Percentiles rank a stretch among this genome's conserved stretches.
Conservation (phyloP, 2,888 invertebrate genomes). For the Xanthia togata region DNA sequence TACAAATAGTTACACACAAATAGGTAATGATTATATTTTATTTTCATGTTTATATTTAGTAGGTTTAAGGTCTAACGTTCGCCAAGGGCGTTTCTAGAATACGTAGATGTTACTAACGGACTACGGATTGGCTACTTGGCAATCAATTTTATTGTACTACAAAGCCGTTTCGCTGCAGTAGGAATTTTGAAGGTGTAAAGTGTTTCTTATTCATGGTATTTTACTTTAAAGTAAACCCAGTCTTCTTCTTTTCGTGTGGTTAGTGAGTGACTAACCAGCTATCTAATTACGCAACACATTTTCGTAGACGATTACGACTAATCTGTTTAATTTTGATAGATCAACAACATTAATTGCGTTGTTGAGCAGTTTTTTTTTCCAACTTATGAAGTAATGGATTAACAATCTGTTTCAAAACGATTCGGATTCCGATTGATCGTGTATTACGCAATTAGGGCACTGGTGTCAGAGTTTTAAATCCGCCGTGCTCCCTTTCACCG, state of each 20-base stretch:
- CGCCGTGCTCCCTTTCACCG: no score
- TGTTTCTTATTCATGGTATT: not conserved
- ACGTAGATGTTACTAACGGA: slow-evolving; percentile 41
- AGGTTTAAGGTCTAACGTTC: not conserved
- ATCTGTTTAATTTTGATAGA: no score
- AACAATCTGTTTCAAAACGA: no score
- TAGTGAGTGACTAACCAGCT: no score
- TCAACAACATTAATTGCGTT: no score
- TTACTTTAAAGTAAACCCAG: not conserved
- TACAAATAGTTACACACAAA: slow-evolving; percentile 12
- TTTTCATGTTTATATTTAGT: slow-evolving; percentile 28
- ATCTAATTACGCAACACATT: no score
- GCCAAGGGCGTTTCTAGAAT: slow-evolving; percentile 61
- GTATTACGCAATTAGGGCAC: no score
- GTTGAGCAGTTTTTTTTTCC: no score
- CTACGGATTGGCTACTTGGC: slow-evolving; percentile 22
- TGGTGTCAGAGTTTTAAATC: no score
- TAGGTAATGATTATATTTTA: not conserved
- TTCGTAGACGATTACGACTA: no score
- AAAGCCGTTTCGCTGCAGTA: slow-evolving; percentile 14
- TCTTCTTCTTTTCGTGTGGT: not conserved
- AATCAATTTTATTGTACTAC: slow-evolving; percentile 15
- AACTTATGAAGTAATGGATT: no score
- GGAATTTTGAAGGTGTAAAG: not conserved
- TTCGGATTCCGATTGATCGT: no score